phyloP scores from a whole-genome alignment of 2,888 invertebrate genomes.

The Lasioglossum malachurum region DNA sequence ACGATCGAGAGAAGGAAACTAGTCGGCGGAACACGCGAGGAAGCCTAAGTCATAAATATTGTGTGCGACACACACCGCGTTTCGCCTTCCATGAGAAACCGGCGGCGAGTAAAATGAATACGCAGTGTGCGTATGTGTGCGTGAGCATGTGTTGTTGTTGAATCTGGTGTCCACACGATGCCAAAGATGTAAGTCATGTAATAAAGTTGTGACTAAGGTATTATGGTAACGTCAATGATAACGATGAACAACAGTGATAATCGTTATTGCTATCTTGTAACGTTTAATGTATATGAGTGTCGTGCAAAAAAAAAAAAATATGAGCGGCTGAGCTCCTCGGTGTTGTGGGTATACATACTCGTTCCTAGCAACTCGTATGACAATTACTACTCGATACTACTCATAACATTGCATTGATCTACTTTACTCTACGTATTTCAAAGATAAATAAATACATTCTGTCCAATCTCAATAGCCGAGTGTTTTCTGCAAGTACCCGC shows the following conservation, averaged over 20 bases:
- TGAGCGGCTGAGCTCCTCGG: constrained; percentile 83
- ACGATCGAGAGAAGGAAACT: constrained; percentile 7
- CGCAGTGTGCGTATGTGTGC: constrained; percentile 28
- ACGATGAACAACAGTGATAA: constrained; percentile 73
- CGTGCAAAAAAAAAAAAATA: constrained; percentile 79
- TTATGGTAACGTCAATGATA: constrained; percentile 71
- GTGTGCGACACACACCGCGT: constrained; percentile 46
- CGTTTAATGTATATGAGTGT: constrained; percentile 84
- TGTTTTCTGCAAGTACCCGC: constrained; percentile 4
- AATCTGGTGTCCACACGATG: constrained; percentile 71
- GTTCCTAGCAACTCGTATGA: constrained; percentile 85
- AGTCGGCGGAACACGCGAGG: constrained; percentile 36
- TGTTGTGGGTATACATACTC: constrained; percentile 85
- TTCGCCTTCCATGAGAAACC: constrained; percentile 36
- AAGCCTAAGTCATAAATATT: constrained; percentile 51
- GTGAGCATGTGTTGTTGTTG: constrained; percentile 66
- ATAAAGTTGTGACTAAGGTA: constrained; percentile 71
- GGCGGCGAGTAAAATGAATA: constrained; percentile 25
- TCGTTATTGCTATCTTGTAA: constrained; percentile 81
- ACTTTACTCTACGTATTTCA: constrained; percentile 84
- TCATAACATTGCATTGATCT: constrained; percentile 84
- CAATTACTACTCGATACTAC: constrained; percentile 84
- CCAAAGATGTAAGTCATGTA: constrained; percentile 73
- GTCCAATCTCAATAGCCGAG: constrained; percentile 78
- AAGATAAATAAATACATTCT: constrained; percentile 84